A percentile compares a stretch with the other conserved stretches of the same genome.
phyloP scores from a whole-genome alignment of 2,797 vertebrate genomes.

The Gymnothorax reevesii region DNA sequence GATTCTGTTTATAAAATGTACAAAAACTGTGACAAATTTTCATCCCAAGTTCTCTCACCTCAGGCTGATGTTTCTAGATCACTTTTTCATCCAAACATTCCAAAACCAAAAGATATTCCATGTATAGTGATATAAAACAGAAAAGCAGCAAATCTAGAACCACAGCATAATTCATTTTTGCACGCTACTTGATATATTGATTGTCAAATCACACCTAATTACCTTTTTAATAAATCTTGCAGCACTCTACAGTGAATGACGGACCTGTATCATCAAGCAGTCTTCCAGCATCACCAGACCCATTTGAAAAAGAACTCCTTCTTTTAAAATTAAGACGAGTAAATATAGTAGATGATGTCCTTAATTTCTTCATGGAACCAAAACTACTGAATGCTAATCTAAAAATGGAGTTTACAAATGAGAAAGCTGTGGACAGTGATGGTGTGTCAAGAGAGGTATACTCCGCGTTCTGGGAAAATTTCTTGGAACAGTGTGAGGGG shows the following conservation, averaged over 20 bases:
- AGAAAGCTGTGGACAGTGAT: slow-evolving; percentile 39
- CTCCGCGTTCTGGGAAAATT: too few relatives aligned
- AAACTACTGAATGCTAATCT: slow-evolving; percentile 33
- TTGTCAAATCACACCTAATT: slow-evolving; percentile 32
- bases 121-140: too few relatives aligned
- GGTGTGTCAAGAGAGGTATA: slow-evolving; percentile 38
- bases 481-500: too few relatives aligned
- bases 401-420: slow-evolving; percentile 37
- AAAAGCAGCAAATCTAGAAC: too few relatives aligned
- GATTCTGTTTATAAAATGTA: not conserved
- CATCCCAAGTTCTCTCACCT: not conserved
- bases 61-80: too few relatives aligned
- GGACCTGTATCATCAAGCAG: slow-evolving; percentile 30
- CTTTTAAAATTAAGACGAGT: slow-evolving; percentile 37
- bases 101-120: too few relatives aligned
- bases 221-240: slow-evolving; percentile 36
- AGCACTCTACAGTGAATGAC: slow-evolving; percentile 40
- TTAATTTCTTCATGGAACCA: slow-evolving; percentile 41
- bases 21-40: not conserved
- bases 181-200: slow-evolving; percentile 23
- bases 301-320: slow-evolving; percentile 27
- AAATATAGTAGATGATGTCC: slow-evolving; percentile 39
- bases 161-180: slow-evolving; percentile 25
- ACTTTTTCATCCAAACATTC: too few relatives aligned
- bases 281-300: slow-evolving; percentile 30